A percentile compares a stretch with the other conserved stretches of the same genome.
Conservation (phyloP, 2,113 vertebrate species). For the Seriola dumerili region DNA sequence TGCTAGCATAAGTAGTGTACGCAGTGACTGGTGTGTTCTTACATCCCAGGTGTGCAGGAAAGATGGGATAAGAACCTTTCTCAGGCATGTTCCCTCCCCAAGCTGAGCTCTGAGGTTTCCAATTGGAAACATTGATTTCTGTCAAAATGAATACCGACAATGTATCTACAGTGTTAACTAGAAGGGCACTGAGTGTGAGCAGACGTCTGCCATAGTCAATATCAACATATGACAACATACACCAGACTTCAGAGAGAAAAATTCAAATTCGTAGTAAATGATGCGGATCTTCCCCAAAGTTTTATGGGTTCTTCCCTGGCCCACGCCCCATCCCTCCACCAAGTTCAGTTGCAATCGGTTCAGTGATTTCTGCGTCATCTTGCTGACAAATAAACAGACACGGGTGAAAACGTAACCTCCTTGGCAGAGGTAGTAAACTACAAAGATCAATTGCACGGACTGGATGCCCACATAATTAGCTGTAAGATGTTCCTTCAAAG, state of each 20-base stretch:
- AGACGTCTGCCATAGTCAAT: too few relatives aligned
- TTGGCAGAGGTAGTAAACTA: conserved; percentile 3
- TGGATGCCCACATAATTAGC: conserved; percentile 23
- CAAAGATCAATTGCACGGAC: conserved; percentile 12
- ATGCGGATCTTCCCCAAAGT: too few relatives aligned
- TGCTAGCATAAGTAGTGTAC: not conserved
- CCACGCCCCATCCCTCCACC: too few relatives aligned
- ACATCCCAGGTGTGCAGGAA: not conserved
- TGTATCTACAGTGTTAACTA: conserved; percentile 13
- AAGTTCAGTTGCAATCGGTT: too few relatives aligned
- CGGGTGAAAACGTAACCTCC: too few relatives aligned
- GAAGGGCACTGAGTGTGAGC: too few relatives aligned
- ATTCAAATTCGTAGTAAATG: too few relatives aligned
- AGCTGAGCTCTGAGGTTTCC: not conserved
- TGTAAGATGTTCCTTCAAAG: conserved; percentile 24
- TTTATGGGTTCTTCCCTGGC: too few relatives aligned
- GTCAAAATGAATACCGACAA: not conserved
- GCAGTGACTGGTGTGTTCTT: conserved; percentile 1
- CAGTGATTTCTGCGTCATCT: too few relatives aligned
- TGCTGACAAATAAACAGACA: too few relatives aligned
- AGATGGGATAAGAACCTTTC: not conserved
- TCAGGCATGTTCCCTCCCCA: not conserved
- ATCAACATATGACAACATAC: too few relatives aligned
- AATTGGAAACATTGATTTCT: conserved; percentile 8
- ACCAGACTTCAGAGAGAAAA: too few relatives aligned